A percentile compares a stretch with the other conserved stretches of the same genome.
Conservation (phyloP, 2,113 vertebrate species). For the Hemibagrus wyckioides region DNA sequence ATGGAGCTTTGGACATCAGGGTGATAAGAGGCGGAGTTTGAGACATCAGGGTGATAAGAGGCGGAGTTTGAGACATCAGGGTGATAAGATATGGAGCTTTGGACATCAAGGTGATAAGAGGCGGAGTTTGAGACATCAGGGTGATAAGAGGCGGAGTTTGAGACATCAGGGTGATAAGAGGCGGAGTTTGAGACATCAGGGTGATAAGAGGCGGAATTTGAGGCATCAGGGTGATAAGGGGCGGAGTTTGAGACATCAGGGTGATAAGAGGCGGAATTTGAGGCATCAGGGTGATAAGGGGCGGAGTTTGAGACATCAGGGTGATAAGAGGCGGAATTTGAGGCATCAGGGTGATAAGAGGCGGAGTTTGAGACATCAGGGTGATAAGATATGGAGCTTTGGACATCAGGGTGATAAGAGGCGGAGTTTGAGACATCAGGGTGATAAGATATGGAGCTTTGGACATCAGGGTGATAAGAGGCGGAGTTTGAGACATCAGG, state of each 20-base stretch:
- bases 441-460: not conserved
- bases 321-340: not conserved
- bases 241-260: not conserved
- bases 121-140: not conserved
- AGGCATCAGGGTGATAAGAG: not conserved
- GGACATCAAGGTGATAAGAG: not conserved
- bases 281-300: not conserved
- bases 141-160: not conserved
- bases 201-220: too few species aligned
- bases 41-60: not conserved
- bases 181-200: not conserved
- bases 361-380: too few species aligned
- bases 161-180: not conserved
- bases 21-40: not conserved
- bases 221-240: too few species aligned
- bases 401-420: not conserved
- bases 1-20: not conserved
- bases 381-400: not conserved
- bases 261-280: not conserved
- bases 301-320: not conserved
- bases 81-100: not conserved
- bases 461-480: not conserved
- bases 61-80: not conserved
- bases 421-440: not conserved
- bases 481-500: not conserved